Conservation (phyloP, 92 coral and sea anemone species). For the Plumapathes pennacea region DNA sequence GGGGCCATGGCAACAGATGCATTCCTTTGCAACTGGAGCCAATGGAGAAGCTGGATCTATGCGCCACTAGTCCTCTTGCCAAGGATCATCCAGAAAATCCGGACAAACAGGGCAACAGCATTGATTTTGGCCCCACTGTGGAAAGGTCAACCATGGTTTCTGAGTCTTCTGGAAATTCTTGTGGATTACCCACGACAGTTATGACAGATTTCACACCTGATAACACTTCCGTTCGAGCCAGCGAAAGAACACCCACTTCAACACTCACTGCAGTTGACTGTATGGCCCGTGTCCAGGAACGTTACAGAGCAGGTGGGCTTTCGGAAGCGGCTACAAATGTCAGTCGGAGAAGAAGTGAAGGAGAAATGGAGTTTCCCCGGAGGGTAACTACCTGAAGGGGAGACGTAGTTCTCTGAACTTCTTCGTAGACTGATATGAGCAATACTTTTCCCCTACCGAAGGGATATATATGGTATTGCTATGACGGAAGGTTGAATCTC, state of each 20-base stretch:
- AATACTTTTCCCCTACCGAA: slow-evolving; percentile 26
- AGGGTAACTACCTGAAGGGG: too few species aligned
- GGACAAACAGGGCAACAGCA: slow-evolving; percentile 37
- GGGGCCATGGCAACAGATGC: slow-evolving; percentile 48
- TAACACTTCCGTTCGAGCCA: slow-evolving; percentile 44
- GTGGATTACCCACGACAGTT: slow-evolving; percentile 29
- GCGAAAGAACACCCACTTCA: slow-evolving; percentile 49
- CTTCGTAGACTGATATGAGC: slow-evolving; percentile 28
- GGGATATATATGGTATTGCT: too few species aligned
- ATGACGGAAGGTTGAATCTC: not conserved
- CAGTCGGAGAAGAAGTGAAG: slow-evolving; percentile 23
- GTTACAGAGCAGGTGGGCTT: slow-evolving; percentile 23
- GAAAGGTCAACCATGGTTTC: slow-evolving; percentile 62
- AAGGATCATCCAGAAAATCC: slow-evolving; percentile 26
- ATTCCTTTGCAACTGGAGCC: slow-evolving; percentile 40
- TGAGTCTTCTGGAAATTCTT: slow-evolving; percentile 36
- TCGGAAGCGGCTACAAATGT: slow-evolving; percentile 25
- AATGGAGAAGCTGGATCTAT: slow-evolving; percentile 34
- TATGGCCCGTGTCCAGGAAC: slow-evolving; percentile 48
- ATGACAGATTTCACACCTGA: slow-evolving; percentile 26
- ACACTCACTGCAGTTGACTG: slow-evolving; percentile 51
- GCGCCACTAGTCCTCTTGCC: slow-evolving; percentile 55
- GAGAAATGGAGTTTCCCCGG: slow-evolving; percentile 37
- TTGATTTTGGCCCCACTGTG: slow-evolving; percentile 48
- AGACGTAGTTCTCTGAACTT: too few species aligned